Base-by-base conservation (phyloP, 1,140 invertebrate genomes). In the Lasaia peninsularis region DNA sequence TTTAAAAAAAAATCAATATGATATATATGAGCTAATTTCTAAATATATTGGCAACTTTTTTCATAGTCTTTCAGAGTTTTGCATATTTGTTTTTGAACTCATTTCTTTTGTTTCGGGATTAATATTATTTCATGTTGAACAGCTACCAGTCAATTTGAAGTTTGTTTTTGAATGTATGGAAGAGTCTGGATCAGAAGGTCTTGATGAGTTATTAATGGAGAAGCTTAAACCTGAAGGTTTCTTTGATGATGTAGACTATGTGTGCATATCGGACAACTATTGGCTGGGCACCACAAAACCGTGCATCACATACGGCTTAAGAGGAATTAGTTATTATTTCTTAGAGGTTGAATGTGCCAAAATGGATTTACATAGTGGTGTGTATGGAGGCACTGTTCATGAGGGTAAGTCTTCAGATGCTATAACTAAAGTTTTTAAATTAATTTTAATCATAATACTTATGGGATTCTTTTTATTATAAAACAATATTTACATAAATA, bases 131-230 rank as follows among this genome's bases (percentile, higher is more conserved):
- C n/a, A 60, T 63, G 63, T 24, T 66, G 71, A 64, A 44, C 68
- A 90, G 58, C 76, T 99, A 40, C 98, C 98, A 18, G 93, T 99
- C 0, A 99, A 99, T 88, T 73, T 99, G 0, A 99, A 99, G 92
- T 99, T 99, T 90, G 92, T 96, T 14, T 97, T 99, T 80, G 98
- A 99, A 92, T 98, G 96, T 44, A 99, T 99, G 98, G 98, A 99
- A 90, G 98, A 99, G 88, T 95, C 93, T 73, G 98, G 98, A 6
- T 99, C 97, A 61, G 96, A 97, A 86, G 98, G 98, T 24, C 89
- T 99, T 9, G 97, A 99, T 83, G 95, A 97, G 2, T 84, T 99
- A 11, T 88, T 99, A 1, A 88, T 92, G 62, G 79, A 92, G 3
- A 71, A 87, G 54, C 56, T 90, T 28, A 84, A 90, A 56, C 87